Percentiles rank a stretch among this genome's conserved stretches.
These are phyloP conservation scores for Proisotoma minuta DNA, from an alignment of 2,888 invertebrate genomes.

Conservation along the genomic window DNA sequence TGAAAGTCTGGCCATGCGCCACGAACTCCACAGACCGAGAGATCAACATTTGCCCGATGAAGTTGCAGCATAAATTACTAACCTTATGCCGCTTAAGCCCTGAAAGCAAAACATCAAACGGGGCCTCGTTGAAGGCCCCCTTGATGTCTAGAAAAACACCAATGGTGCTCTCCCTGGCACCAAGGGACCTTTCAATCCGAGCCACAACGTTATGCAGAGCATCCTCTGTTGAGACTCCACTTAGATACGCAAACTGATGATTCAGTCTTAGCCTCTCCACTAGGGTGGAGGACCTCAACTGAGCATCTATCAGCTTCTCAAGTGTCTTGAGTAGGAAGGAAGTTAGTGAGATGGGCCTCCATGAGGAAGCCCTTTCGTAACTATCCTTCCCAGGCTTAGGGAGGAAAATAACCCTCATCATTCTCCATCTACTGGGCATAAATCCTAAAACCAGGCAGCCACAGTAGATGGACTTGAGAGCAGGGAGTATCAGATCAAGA, in stretches of 20 bases:
- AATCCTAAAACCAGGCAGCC: neutral
- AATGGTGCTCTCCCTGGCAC: slow-evolving; percentile 24
- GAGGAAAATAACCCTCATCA: slow-evolving; percentile 18
- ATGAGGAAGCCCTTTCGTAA: slow-evolving; percentile 16
- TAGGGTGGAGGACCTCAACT: slow-evolving; percentile 7
- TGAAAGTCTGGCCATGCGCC: no score
- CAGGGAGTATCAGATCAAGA: neutral
- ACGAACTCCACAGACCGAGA: slow-evolving; percentile 12
- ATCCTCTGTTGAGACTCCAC: slow-evolving; percentile 17
- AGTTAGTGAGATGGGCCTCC: slow-evolving; percentile 22
- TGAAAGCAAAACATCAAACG: slow-evolving; percentile 21
- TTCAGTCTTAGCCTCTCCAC: slow-evolving; percentile 2
- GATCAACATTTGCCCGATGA: slow-evolving; percentile 24
- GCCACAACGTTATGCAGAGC: slow-evolving; percentile 16
- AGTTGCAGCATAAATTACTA: neutral
- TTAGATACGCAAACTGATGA: slow-evolving; percentile 26
- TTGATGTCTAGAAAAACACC: slow-evolving; percentile 44
- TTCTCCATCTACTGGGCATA: slow-evolving; percentile 13
- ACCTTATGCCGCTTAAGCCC: slow-evolving; percentile 17
- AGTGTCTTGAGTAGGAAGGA: slow-evolving; percentile 28
- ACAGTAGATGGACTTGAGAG: neutral
- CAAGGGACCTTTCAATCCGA: slow-evolving; percentile 5
- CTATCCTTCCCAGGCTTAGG: slow-evolving; percentile 28
- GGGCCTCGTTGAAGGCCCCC: slow-evolving; percentile 46
- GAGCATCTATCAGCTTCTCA: slow-evolving; percentile 18